A percentile compares a stretch with the other conserved stretches of the same genome.
Evolutionary conservation across 2,113 vertebrate genomes (phyloP).

Genomic region (Scomber japonicus): DNA sequence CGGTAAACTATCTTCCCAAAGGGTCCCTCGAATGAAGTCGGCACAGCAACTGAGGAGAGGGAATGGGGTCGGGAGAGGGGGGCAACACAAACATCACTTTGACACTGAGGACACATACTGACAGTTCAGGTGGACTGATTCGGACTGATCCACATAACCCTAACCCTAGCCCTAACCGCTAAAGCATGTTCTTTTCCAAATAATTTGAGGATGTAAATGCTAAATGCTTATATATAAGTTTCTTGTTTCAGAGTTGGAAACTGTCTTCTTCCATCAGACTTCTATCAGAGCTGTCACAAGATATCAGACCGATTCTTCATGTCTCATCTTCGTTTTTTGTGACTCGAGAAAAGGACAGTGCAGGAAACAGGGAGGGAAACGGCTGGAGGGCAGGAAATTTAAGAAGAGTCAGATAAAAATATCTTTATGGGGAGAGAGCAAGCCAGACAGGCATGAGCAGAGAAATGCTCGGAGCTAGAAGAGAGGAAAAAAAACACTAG

Average conservation of each 20-base stretch:
- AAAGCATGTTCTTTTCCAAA: no score
- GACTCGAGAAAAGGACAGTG: slow-evolving; percentile 30
- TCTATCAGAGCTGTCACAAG: slow-evolving; percentile 19
- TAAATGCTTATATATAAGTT: background rate
- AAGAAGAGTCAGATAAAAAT: slow-evolving; percentile 61
- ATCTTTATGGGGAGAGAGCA: slow-evolving; percentile 24
- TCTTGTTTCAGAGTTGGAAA: background rate
- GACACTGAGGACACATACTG: background rate
- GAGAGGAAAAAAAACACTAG: slow-evolving; percentile 1
- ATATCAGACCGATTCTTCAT: slow-evolving; percentile 34
- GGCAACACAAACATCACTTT: background rate
- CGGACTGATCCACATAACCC: no score
- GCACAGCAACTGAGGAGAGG: slow-evolving; percentile 84
- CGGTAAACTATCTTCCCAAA: slow-evolving; percentile 94
- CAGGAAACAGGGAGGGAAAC: slow-evolving; percentile 5
- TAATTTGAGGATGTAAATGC: background rate
- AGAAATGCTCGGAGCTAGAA: slow-evolving; percentile 12
- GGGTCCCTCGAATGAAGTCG: slow-evolving; percentile 96
- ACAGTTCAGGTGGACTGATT: background rate
- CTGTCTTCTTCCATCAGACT: background rate
- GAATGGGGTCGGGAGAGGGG: background rate
- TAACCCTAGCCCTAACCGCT: no score
- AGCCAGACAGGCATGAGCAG: background rate
- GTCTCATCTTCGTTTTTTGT: slow-evolving; percentile 2
- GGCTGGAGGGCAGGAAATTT: slow-evolving; percentile 49